Base-by-base conservation (phyloP, 64 coral and sea anemone genomes). In the Pachyseris speciosa region DNA sequence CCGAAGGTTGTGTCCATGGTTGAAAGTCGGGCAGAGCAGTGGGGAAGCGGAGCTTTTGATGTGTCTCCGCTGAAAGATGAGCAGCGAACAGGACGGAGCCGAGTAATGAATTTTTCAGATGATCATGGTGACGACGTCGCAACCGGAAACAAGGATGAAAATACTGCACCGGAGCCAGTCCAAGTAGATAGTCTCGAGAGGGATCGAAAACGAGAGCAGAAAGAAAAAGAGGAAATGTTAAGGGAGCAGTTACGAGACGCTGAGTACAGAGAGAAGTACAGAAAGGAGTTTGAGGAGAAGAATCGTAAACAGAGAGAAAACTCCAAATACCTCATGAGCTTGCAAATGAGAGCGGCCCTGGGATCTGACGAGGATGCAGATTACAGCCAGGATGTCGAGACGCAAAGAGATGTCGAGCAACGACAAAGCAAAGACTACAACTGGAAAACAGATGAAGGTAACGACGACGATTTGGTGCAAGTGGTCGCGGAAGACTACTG, bases 261-360 rank as follows among this genome's bases (percentile, higher is more conserved):
- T n/a, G 86, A 89, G 24, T 97, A 97, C 69, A 43, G 91, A 20
- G 95, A 89, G 77, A 93, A 93, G 55, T 67, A 93, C 20, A 88
- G 95, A 28, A 97, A 93, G 22, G 95, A 97, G 64, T 74, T 97
- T 26, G 92, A 93, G 67, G 90, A 97, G 60, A 90, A 93, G 45
- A 97, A 97, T 66, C 78, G 92, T 9, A 97, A 93, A 60, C 95
- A 97, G 44, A 86, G 91, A 15, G 91, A 97, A 67, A 87, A 88
- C 11, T 72, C 95, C 0, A 88, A 87, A 28, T 90, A 97, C 55
- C 76, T 97, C 1, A 67, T 91, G 60, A 88, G 69, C 22, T 49
- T 90, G n/a, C 91, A 93, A 43, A 93, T 92, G 91, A 86, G 91
- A 17, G 65, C 61, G 2, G 83, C 94, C 0, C n/a, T 89, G 39